Percentiles rank a stretch among this genome's conserved stretches.
These are phyloP conservation scores for Papio anubis DNA, from an alignment of 2,113 vertebrate species.

Conservation along the genomic window DNA sequence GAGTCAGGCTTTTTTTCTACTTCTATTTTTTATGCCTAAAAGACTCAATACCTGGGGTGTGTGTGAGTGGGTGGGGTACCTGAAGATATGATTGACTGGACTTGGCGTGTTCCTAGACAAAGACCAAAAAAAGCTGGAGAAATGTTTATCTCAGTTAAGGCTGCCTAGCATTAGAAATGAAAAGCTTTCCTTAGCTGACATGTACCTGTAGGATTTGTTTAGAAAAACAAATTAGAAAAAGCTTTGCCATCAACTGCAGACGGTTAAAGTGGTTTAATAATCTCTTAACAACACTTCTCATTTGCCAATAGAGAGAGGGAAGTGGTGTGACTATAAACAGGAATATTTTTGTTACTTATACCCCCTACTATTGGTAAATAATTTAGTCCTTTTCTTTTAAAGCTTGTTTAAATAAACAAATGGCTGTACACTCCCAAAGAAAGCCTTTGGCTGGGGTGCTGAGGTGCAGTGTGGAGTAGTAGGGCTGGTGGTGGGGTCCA, in stretches of 20 bases:
- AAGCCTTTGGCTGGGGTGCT: background rate
- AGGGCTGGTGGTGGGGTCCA: no score
- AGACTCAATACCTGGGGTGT: background rate
- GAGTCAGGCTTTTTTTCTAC: background rate
- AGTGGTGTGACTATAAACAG: background rate
- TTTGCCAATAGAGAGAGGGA: background rate
- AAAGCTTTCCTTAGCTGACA: background rate
- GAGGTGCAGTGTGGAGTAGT: background rate
- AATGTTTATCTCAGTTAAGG: background rate
- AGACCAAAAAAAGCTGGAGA: background rate
- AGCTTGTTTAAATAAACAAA: conserved; percentile 4
- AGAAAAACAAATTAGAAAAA: conserved; percentile 49
- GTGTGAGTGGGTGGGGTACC: background rate
- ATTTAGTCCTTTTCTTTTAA: background rate
- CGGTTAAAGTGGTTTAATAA: conserved; percentile 32
- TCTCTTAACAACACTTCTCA: conserved; percentile 39
- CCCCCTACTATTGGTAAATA: background rate
- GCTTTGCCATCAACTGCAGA: conserved; percentile 14
- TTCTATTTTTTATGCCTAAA: background rate
- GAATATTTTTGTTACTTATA: conserved; percentile 20
- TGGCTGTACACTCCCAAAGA: background rate
- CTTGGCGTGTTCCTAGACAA: background rate
- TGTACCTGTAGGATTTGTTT: conserved; percentile 33
- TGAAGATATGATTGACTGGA: background rate
- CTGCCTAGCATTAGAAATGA: background rate